Percentiles rank a stretch among this genome's conserved stretches.
Evolutionary conservation across 2,888 invertebrate species (phyloP).

Genomic region (Chloroclysta siterata): DNA sequence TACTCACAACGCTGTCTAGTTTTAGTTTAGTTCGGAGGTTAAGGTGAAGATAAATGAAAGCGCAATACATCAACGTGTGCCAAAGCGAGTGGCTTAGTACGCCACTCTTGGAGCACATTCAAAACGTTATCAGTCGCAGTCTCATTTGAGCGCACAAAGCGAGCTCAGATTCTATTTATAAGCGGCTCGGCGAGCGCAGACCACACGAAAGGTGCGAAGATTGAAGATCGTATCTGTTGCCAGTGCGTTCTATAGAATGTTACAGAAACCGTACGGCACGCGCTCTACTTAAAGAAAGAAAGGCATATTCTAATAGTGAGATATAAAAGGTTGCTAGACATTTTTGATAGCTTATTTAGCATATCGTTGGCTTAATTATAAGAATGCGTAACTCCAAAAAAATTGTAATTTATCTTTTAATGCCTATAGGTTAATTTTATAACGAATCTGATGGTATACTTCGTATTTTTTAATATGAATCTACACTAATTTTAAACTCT

Average conservation of each 20-base stretch:
- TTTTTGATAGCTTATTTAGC: neutral
- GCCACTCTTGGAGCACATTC: conserved; percentile 66
- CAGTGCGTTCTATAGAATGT: conserved; percentile 64
- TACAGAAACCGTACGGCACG: neutral
- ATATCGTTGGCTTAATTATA: too few relatives aligned
- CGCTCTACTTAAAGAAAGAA: conserved; percentile 4
- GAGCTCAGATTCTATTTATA: conserved; percentile 69
- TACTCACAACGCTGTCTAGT: neutral
- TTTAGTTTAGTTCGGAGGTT: neutral
- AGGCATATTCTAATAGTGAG: too few relatives aligned
- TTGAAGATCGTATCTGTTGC: conserved; percentile 78
- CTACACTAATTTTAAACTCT: too few relatives aligned
- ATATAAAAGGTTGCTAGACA: neutral
- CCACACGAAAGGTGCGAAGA: conserved; percentile 82
- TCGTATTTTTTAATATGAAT: too few relatives aligned
- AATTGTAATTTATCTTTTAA: too few relatives aligned
- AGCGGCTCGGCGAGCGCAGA: conserved; percentile 57
- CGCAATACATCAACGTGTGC: conserved; percentile 60
- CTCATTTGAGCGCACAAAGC: conserved; percentile 81
- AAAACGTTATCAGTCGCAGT: conserved; percentile 74
- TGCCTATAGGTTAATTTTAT: too few relatives aligned
- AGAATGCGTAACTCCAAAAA: too few relatives aligned
- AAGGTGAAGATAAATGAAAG: conserved; percentile 52
- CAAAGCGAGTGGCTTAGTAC: conserved; percentile 36
- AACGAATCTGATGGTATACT: too few relatives aligned